Evolutionary conservation across 1,140 invertebrate genomes (phyloP), one percentile per base, ranked within the genome.

Genomic region (Tetraneura akinire): DNA sequence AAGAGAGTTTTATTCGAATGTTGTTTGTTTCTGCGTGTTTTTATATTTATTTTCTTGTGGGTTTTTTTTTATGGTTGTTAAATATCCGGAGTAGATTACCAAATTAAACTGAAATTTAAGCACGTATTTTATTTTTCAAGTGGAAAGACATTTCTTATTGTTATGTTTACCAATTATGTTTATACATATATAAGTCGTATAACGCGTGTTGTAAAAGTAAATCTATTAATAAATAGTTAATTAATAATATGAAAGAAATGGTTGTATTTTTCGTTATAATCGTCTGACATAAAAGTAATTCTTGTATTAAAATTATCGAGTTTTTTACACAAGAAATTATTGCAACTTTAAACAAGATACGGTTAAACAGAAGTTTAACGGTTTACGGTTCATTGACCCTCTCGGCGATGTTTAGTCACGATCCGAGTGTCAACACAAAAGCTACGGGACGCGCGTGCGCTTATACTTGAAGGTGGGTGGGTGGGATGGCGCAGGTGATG

Each of bases 381-480:
- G 55, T 78, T 78, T 47, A 29, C 18, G 21, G 74, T 78, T 78
- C 74, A 57, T 62, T 78, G 74, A 78, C 74, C 74, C 55, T 60
- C 23, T 21, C 23, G 10, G 37, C n/a, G 18, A 23, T 78, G 53
- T 78, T 26, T 76, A 76, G 73, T 76, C 51, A 53, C 73, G 73
- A 62, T 47, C 71, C 2, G 53, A 76, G 51, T 76, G 71, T 76
- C 71, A 76, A 76, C 71, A 76, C 71, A 76, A 37, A 57, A 42
- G 51, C 74, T 37, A n/a, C 45, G 21, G 71, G 37, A 57, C n/a
- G 74, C 74, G 74, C 55, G n/a, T 60, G 74, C 74, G 53, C 53
- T 29, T 37, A 18, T 18, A 29, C 23, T 55, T 14, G 18, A 37
- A 3, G 53, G 18, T 5, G 21, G 18, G 55, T 45, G 4, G 55